Percentiles rank a stretch among this genome's conserved stretches.
Evolutionary conservation across 2,113 vertebrate genomes (phyloP).

Genomic region (Menidia beryllina): DNA sequence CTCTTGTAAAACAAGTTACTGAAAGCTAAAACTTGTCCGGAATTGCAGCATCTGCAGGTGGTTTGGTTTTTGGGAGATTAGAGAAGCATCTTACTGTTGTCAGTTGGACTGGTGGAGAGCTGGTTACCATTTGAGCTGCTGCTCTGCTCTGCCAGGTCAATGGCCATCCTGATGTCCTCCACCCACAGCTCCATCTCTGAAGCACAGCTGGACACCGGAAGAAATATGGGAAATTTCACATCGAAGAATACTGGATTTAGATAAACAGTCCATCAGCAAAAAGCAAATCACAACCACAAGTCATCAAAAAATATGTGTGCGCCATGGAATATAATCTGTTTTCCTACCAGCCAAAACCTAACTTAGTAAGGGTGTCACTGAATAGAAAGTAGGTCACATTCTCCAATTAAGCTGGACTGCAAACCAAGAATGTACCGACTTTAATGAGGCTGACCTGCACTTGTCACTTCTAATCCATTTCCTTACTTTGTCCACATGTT

Average conservation of each 20-base stretch:
- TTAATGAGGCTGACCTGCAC: conserved; percentile 35
- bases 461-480: neutral
- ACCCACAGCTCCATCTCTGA: conserved; percentile 96
- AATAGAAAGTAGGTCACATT: conserved; percentile 26
- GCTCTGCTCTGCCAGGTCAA: conserved; percentile 91
- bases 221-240: too few species aligned
- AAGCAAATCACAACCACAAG: neutral
- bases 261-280: too few species aligned
- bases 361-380: conserved; percentile 3
- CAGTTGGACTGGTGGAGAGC: conserved; percentile 85
- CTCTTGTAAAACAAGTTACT: conserved; percentile 18
- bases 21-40: conserved; percentile 13
- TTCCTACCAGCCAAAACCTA: conserved; percentile 2
- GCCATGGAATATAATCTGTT: neutral
- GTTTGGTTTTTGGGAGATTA: too few species aligned
- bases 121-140: conserved; percentile 83
- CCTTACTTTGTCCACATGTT: too few species aligned
- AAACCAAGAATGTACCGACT: neutral
- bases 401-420: neutral
- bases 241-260: too few species aligned
- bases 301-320: neutral
- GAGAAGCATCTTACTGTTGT: conserved; percentile 79
- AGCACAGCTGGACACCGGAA: conserved; percentile 78
- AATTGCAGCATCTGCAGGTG: too few species aligned
- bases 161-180: conserved; percentile 95